These are phyloP conservation scores for Seira ritae DNA, from an alignment of 2,888 invertebrate genomes.

Conservation along the genomic window DNA sequence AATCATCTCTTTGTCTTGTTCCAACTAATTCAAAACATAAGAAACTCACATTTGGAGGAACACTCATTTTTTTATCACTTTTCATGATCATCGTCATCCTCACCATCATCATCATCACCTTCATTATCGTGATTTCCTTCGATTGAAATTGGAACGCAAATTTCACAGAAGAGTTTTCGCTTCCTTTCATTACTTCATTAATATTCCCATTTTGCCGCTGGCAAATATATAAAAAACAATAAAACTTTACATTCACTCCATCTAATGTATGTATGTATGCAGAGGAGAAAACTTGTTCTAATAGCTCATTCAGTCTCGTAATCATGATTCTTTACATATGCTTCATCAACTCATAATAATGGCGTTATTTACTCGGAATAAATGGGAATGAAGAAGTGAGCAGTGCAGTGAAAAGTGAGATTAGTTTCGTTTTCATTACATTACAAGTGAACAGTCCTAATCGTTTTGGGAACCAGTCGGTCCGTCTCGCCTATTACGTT, in stretches of 20 bases:
- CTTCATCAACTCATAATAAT: constrained; percentile 59
- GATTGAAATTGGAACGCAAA: neutral
- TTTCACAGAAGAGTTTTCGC: constrained; percentile 3
- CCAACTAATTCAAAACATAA: no score
- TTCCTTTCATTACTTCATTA: constrained; percentile 11
- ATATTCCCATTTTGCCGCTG: constrained; percentile 3
- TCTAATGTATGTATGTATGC: neutral
- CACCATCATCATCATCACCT: neutral
- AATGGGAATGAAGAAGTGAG: constrained; percentile 45
- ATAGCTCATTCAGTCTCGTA: constrained; percentile 22
- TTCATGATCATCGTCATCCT: constrained; percentile 1
- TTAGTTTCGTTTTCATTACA: constrained; percentile 54
- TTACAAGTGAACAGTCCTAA: constrained; percentile 48
- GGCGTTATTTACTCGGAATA: constrained; percentile 52
- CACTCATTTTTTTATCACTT: neutral
- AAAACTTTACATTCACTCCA: neutral
- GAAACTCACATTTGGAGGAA: no score
- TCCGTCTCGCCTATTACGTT: constrained; percentile 45
- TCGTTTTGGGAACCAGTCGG: constrained; percentile 56
- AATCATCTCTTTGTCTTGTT: no score
- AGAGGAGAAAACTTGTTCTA: constrained; percentile 20
- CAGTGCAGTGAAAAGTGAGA: constrained; percentile 49
- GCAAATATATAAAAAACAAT: no score
- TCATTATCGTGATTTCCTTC: neutral
- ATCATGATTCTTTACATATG: constrained; percentile 58